phyloP scores from a whole-genome alignment of 1,140 invertebrate species.

The Ceratosolen solmsi region DNA sequence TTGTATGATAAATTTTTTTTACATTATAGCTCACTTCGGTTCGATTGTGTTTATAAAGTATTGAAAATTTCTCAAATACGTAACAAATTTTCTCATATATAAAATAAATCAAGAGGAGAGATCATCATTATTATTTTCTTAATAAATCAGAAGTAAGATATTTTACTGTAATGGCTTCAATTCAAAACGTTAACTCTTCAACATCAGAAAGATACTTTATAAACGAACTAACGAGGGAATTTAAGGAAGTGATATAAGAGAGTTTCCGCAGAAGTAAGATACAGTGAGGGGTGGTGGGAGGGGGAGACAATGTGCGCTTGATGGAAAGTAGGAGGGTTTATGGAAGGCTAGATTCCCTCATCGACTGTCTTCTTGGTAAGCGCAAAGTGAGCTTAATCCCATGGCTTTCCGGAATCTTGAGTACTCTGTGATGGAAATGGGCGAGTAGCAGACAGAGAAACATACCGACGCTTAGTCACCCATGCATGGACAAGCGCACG shows the following conservation, averaged over 20 bases:
- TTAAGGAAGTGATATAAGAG: no score
- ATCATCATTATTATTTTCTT: no score
- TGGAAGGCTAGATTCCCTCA: conserved; percentile 28
- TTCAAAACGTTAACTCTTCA: conserved; percentile 26
- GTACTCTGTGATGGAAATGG: not conserved
- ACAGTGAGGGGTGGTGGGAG: not conserved
- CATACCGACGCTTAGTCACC: not conserved
- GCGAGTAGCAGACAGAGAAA: not conserved
- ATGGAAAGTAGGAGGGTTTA: not conserved
- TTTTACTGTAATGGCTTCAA: not conserved
- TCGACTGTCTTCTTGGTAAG: conserved; percentile 5
- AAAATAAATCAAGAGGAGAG: no score
- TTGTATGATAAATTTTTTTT: no score
- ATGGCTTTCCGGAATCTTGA: conserved; percentile 38
- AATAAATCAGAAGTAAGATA: no score
- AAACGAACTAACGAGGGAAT: conserved; percentile 11
- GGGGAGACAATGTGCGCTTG: not conserved
- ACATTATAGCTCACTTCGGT: no score
- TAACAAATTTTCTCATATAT: no score
- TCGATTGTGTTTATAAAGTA: no score
- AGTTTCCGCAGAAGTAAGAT: no score
- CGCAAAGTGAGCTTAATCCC: conserved; percentile 47
- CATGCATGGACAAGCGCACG: not conserved
- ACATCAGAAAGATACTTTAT: not conserved
- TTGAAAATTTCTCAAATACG: no score